Conservation (phyloP, 2,113 vertebrate species). For the Potamarius usumacintae region DNA sequence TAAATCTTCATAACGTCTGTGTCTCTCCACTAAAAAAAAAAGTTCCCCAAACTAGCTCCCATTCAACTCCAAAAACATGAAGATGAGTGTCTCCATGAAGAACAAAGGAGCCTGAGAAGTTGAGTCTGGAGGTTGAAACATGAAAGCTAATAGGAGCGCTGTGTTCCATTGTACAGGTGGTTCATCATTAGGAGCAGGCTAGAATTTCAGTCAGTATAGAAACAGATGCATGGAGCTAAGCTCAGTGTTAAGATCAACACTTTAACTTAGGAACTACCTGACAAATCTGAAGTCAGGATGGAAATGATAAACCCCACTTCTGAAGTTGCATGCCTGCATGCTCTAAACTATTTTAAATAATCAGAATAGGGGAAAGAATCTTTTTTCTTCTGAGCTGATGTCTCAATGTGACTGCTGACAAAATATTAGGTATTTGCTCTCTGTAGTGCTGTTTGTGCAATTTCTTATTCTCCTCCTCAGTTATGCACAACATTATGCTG, state of each 20-base stretch:
- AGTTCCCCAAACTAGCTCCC: conserved; percentile 70
- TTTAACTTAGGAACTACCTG: conserved; percentile 62
- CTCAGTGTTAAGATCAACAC: conserved; percentile 1
- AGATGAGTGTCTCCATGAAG: conserved; percentile 60
- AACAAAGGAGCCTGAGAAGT: conserved; percentile 71
- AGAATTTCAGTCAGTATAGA: conserved; percentile 58
- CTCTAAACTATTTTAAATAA: conserved; percentile 24
- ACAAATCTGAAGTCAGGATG: conserved; percentile 58
- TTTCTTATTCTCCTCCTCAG: conserved; percentile 42
- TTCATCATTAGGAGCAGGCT: conserved; percentile 72
- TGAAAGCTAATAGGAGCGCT: conserved; percentile 69
- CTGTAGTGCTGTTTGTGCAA: conserved; percentile 35
- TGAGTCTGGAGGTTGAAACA: conserved; percentile 67
- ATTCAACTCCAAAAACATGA: conserved; percentile 69
- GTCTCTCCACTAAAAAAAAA: conserved; percentile 57
- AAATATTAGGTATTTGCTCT: conserved; percentile 33
- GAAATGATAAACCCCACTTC: conserved; percentile 40
- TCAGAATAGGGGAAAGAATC: not conserved
- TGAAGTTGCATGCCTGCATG: conserved; percentile 50
- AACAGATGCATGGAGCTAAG: conserved; percentile 26
- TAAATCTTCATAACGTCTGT: conserved; percentile 79
- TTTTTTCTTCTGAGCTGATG: conserved; percentile 4
- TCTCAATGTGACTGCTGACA: conserved; percentile 38
- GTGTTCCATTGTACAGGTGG: conserved; percentile 70
- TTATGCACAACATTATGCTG: conserved; percentile 43